Evolutionary conservation across 2,888 invertebrate species (phyloP).

Genomic region (Dioctria linearis): DNA sequence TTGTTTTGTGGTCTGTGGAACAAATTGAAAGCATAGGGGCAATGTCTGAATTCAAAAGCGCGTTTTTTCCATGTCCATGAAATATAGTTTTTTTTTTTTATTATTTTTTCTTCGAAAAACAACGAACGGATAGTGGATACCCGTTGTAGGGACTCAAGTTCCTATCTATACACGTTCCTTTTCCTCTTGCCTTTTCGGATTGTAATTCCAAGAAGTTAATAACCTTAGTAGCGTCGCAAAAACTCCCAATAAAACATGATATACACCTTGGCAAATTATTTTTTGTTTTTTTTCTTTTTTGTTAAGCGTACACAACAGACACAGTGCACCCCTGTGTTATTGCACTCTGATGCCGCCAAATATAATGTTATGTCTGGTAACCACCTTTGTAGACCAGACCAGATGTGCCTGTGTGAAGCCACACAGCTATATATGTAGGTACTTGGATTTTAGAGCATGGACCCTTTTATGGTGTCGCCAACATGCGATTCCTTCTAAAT

Average conservation of each 20-base stretch:
- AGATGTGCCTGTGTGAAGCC: neutral
- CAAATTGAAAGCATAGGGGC: neutral
- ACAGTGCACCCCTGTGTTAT: neutral
- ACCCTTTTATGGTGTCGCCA: neutral
- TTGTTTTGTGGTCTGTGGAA: too few species aligned
- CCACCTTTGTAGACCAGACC: neutral
- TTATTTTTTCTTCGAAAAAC: too few species aligned
- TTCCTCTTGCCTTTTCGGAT: neutral
- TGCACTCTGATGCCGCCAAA: neutral
- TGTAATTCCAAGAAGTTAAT: neutral
- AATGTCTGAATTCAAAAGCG: neutral
- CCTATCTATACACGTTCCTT: neutral
- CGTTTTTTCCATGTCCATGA: neutral
- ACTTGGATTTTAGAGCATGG: neutral
- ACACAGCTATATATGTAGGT: neutral
- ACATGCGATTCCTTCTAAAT: neutral
- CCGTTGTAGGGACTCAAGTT: neutral
- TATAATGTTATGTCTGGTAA: neutral
- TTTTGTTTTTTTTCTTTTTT: too few species aligned
- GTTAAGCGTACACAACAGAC: neutral
- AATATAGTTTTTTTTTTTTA: too few species aligned
- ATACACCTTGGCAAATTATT: neutral
- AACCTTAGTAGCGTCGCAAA: neutral
- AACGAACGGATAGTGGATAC: too few species aligned
- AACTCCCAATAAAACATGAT: neutral